Evolutionary conservation across 2,888 invertebrate genomes (phyloP), one percentile per base, ranked within the genome.

Genomic region (Hypsopygia costalis): DNA sequence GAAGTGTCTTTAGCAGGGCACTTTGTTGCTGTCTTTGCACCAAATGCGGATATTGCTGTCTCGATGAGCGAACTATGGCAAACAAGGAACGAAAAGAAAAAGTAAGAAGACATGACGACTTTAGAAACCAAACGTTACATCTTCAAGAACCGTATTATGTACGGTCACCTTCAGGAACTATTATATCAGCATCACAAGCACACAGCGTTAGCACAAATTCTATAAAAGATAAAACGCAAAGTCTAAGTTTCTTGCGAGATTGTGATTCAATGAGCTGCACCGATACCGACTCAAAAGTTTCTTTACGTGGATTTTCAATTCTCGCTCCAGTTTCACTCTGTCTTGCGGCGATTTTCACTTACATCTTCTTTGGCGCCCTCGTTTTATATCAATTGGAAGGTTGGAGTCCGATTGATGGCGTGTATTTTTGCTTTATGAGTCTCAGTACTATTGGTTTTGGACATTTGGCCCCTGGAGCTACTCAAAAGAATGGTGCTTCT

Each of bases 371-470:
- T 39, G 98, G 98, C 3, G 97, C 98, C 1, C 91, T 97, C 44
- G 93, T 97, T 20, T 92, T 99, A 52, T 94, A 95, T 66, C 93
- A 96, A 53, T 91, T 98, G 76, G 98, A 98, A 77, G 96, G 95
- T 62, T 98, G 98, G 98, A 93, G 94, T 57, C 92, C 96, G 34
- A 90, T 98, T 46, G 97, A 98, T 68, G 96, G 96, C 40, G 92
- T 97, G 60, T 98, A 96, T 81, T 98, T 98, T 81, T 98, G 97
- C 81, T 98, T 98, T 81, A 97, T 98, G 94, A 96, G 97, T 67
- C 91, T 98, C 58, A 97, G 95, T 60, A 97, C 97, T 10, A 97
- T 96, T 63, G 97, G 97, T 7, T 97, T 97, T 62, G 96, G 96
- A 12, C 95, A 96, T 69, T 91, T 96, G 81, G 92, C 95, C 38